Conservation (phyloP, 2,888 invertebrate genomes). For the Ernsta delagoae region DNA sequence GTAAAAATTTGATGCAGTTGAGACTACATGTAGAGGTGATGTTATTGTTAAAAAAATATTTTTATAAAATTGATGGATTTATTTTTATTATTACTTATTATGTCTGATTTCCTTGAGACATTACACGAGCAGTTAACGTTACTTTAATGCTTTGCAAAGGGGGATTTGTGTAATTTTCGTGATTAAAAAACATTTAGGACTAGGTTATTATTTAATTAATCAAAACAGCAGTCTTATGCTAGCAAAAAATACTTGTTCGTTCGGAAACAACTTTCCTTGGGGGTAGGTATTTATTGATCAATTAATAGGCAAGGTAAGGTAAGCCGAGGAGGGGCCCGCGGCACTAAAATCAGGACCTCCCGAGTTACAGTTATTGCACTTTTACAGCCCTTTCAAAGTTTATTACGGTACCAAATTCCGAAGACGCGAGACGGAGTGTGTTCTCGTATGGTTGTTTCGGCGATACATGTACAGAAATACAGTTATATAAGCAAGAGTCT, state of each 20-base stretch:
- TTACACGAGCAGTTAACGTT: too few relatives aligned
- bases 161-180: too few relatives aligned
- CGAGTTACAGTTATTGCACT: constrained; percentile 82
- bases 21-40: too few relatives aligned
- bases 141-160: too few relatives aligned
- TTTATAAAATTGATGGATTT: too few relatives aligned
- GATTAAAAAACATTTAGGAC: too few relatives aligned
- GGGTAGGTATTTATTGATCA: constrained; percentile 61
- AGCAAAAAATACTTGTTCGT: background rate
- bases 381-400: constrained; percentile 84
- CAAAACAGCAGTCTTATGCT: background rate
- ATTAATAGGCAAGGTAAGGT: constrained; percentile 76
- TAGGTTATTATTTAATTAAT: background rate
- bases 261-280: background rate
- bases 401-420: constrained; percentile 81
- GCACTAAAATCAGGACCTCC: constrained; percentile 81
- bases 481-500: constrained; percentile 11
- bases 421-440: constrained; percentile 46
- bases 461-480: constrained; percentile 18
- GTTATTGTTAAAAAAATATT: too few relatives aligned
- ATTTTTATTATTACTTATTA: too few relatives aligned
- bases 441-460: constrained; percentile 69
- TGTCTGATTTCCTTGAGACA: too few relatives aligned
- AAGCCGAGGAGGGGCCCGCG: constrained; percentile 60
- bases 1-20: too few relatives aligned